These are phyloP conservation scores for Centropyge bicolor DNA, from an alignment of 2,797 vertebrate genomes.

Conservation along the genomic window DNA sequence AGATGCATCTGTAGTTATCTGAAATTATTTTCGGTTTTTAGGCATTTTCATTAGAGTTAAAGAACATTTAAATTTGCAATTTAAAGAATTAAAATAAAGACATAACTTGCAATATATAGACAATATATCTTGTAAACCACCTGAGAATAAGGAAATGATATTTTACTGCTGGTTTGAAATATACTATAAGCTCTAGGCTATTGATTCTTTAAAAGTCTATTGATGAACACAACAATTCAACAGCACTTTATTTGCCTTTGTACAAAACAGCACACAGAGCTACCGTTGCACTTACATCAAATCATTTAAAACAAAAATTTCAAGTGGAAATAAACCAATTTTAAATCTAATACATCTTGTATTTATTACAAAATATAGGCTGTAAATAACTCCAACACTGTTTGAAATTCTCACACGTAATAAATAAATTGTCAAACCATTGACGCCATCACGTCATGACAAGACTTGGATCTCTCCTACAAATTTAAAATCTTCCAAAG, in stretches of 20 bases:
- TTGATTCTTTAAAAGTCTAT: conserved; percentile 60
- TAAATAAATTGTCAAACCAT: conserved; percentile 13
- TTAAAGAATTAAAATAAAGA: conserved; percentile 4
- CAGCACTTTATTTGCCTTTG: conserved; percentile 32
- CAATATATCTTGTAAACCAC: neutral
- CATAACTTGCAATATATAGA: neutral
- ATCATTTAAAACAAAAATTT: conserved; percentile 14
- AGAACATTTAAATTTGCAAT: neutral
- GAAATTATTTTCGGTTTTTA: too few relatives aligned
- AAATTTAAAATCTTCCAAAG: conserved; percentile 25
- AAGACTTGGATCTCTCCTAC: neutral
- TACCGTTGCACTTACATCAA: conserved; percentile 3
- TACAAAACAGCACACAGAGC: conserved; percentile 14
- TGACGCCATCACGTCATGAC: neutral
- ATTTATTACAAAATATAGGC: neutral
- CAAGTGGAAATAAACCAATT: neutral
- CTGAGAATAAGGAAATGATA: neutral
- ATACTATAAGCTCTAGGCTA: conserved; percentile 32
- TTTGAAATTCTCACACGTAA: neutral
- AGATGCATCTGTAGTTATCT: too few relatives aligned
- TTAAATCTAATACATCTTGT: neutral
- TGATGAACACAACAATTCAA: conserved; percentile 38
- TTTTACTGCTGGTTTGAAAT: conserved; percentile 10
- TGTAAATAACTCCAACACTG: neutral
- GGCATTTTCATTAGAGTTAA: neutral